Conservation (phyloP, 2,888 invertebrate species). For the Caenorhabditis angaria region DNA sequence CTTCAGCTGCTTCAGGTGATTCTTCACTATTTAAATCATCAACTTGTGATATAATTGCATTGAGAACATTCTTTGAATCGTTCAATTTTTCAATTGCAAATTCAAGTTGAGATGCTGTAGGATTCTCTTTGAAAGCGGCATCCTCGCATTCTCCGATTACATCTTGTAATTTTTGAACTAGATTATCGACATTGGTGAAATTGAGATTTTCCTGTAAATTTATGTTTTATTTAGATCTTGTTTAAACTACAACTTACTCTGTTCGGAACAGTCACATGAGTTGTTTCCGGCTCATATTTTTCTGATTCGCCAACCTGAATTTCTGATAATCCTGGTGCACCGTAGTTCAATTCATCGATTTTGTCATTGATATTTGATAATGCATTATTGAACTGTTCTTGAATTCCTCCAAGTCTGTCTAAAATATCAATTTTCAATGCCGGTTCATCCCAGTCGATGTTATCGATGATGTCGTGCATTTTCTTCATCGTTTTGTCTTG, state of each 20-base stretch:
- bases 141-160: conserved; percentile 32
- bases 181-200: conserved; percentile 12
- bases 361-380: conserved; percentile 29
- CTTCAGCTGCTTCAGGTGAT: conserved; percentile 39
- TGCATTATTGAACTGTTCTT: conserved; percentile 26
- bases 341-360: conserved; percentile 41
- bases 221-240: conserved; percentile 10
- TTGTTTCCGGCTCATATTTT: not conserved
- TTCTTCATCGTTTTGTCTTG: conserved; percentile 38
- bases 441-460: conserved; percentile 9
- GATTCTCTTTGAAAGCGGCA: conserved; percentile 13
- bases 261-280: conserved; percentile 26
- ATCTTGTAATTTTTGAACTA: conserved; percentile 37
- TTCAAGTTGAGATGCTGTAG: conserved; percentile 19
- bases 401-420: conserved; percentile 19
- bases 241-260: conserved; percentile 18
- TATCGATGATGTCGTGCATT: conserved; percentile 26
- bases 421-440: conserved; percentile 28
- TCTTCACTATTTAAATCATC: conserved; percentile 36
- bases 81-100: conserved; percentile 23
- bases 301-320: no score
- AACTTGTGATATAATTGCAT: conserved; percentile 30
- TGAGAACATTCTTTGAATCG: conserved; percentile 18
- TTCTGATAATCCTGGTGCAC: no score
- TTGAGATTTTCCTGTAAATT: not conserved